These are phyloP conservation scores for Stomatorhinus ivindoensis DNA, from an alignment of 2,113 vertebrate genomes.

Conservation along the genomic window DNA sequence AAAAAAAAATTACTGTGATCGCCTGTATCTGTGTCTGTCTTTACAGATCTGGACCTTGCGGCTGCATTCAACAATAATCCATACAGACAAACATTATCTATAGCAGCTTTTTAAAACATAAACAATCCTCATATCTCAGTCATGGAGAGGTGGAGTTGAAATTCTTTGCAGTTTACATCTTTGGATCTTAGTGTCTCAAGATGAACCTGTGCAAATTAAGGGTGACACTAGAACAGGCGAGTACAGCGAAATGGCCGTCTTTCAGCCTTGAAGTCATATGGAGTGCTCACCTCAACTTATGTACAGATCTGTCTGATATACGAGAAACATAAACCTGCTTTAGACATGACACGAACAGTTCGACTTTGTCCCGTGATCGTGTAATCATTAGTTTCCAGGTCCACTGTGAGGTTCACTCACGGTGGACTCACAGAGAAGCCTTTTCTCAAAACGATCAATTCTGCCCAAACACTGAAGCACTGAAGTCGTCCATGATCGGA, in stretches of 20 bases:
- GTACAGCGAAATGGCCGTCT: background rate
- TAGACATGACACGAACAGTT: background rate
- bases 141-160: background rate
- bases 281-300: background rate
- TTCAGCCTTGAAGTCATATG: background rate
- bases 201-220: background rate
- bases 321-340: background rate
- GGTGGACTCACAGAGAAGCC: background rate
- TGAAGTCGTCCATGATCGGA: background rate
- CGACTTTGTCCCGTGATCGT: background rate
- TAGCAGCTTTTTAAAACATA: background rate
- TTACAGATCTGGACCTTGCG: background rate
- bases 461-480: background rate
- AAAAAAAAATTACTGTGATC: background rate
- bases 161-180: background rate
- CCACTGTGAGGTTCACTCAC: background rate
- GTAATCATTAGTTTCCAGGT: background rate
- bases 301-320: background rate
- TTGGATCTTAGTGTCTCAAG: background rate
- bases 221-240: background rate
- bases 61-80: background rate
- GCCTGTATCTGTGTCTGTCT: background rate
- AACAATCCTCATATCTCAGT: background rate
- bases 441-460: background rate
- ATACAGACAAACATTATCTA: background rate